These are phyloP conservation scores for Phanerotoma sp. DNA, from an alignment of 2,888 invertebrate genomes.

Conservation along the genomic window DNA sequence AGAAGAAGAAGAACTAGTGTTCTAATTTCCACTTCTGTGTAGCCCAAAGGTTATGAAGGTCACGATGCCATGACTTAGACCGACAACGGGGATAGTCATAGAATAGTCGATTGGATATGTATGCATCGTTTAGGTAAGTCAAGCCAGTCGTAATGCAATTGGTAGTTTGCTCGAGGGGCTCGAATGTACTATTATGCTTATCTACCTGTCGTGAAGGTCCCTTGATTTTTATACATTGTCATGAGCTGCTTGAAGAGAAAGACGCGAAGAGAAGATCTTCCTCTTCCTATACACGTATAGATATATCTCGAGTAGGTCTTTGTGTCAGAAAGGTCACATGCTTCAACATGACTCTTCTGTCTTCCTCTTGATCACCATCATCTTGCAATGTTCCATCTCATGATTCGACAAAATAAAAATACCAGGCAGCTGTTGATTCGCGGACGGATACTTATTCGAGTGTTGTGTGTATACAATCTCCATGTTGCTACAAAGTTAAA, in stretches of 20 bases:
- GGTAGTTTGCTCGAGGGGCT: no score
- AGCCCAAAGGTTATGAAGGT: constrained; percentile 45
- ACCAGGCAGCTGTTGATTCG: constrained; percentile 18
- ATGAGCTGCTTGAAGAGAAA: no score
- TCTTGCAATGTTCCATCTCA: neutral
- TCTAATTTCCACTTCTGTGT: constrained; percentile 42
- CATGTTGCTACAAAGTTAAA: constrained; percentile 7
- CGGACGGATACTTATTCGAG: constrained; percentile 24
- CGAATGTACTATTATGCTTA: neutral
- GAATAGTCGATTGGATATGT: neutral
- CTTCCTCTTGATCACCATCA: neutral
- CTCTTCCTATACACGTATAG: constrained; percentile 15
- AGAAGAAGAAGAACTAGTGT: constrained; percentile 34
- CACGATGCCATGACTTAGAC: constrained; percentile 46
- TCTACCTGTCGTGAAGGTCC: constrained; percentile 18
- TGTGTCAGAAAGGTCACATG: constrained; percentile 56
- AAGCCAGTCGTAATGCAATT: constrained; percentile 6
- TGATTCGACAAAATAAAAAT: constrained; percentile 18
- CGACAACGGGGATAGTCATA: no score
- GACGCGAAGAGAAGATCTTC: no score
- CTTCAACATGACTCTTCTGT: constrained; percentile 29
- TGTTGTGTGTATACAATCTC: constrained; percentile 30
- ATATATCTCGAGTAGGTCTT: constrained; percentile 49
- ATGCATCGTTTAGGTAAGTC: constrained; percentile 1
- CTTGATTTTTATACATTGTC: constrained; percentile 14